phyloP scores from a whole-genome alignment of 2,888 invertebrate species.

The Byasa hedistus region DNA sequence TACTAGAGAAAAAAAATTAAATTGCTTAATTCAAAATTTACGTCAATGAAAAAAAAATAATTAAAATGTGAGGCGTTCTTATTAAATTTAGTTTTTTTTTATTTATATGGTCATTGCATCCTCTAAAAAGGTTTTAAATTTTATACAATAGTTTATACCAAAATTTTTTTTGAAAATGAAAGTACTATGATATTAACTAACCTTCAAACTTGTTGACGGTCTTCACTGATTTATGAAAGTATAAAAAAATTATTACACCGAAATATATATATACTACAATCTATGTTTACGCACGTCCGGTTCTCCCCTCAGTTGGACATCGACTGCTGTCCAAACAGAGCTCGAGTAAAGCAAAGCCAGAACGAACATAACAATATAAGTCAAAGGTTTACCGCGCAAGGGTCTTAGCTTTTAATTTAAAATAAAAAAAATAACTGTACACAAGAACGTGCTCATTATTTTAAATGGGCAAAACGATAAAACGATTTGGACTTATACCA shows the following conservation, averaged over 20 bases:
- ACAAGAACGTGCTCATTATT: too few relatives aligned
- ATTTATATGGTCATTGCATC: too few relatives aligned
- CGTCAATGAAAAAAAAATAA: too few relatives aligned
- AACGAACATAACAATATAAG: conserved; percentile 24
- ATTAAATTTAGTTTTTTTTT: too few relatives aligned
- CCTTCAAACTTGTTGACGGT: background rate
- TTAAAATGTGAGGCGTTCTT: too few relatives aligned
- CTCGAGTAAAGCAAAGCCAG: conserved; percentile 5
- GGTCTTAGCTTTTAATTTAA: conserved; percentile 12
- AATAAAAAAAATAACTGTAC: background rate
- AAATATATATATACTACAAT: background rate
- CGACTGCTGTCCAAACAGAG: conserved; percentile 24
- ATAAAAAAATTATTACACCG: conserved; percentile 2
- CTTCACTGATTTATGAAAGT: conserved; percentile 6
- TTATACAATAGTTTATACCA: background rate
- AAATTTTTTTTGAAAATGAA: background rate
- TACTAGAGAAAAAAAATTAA: too few relatives aligned
- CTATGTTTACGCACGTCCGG: conserved; percentile 20
- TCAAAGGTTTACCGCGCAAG: conserved; percentile 23
- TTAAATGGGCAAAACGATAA: too few relatives aligned
- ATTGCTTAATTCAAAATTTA: too few relatives aligned
- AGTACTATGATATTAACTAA: background rate
- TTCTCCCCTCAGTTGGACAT: conserved; percentile 16
- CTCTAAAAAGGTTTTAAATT: background rate
- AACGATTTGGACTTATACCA: too few relatives aligned